These are phyloP conservation scores for Globodera rostochiensis DNA, from an alignment of 1,140 invertebrate species.

Conservation along the genomic window DNA sequence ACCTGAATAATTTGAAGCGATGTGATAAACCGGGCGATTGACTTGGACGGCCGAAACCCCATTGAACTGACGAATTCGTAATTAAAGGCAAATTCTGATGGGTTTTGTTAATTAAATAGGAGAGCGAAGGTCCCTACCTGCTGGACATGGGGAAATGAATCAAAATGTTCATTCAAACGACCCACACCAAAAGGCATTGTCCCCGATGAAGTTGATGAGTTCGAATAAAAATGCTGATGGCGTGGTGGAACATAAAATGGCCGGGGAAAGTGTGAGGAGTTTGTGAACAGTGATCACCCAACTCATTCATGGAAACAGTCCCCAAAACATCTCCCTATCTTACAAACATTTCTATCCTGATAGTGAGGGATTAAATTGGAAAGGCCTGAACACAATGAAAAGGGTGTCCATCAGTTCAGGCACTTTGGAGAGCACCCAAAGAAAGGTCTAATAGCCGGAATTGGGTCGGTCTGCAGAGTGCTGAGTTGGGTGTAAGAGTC, in stretches of 20 bases:
- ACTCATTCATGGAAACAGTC: conserved; percentile 70
- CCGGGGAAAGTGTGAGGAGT: background rate
- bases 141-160: conserved; percentile 67
- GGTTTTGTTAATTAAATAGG: too few species aligned
- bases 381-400: conserved; percentile 75
- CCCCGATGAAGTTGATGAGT: conserved; percentile 68
- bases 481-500: conserved; percentile 32
- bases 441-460: conserved; percentile 36
- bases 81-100: conserved; percentile 36
- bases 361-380: too few species aligned
- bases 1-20: conserved; percentile 68
- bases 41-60: conserved; percentile 67
- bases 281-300: background rate
- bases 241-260: conserved; percentile 69
- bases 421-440: conserved; percentile 40
- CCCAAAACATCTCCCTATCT: too few species aligned
- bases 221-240: conserved; percentile 69
- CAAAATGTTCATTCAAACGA: conserved; percentile 70
- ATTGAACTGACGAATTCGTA: conserved; percentile 70
- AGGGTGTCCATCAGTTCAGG: conserved; percentile 38
- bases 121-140: conserved; percentile 34
- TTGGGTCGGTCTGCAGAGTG: conserved; percentile 21
- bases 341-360: too few species aligned
- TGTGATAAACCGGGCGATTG: conserved; percentile 69
- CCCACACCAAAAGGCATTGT: conserved; percentile 67